Conservation (phyloP, 2,888 invertebrate species). For the Acanthosepion pharaonis region DNA sequence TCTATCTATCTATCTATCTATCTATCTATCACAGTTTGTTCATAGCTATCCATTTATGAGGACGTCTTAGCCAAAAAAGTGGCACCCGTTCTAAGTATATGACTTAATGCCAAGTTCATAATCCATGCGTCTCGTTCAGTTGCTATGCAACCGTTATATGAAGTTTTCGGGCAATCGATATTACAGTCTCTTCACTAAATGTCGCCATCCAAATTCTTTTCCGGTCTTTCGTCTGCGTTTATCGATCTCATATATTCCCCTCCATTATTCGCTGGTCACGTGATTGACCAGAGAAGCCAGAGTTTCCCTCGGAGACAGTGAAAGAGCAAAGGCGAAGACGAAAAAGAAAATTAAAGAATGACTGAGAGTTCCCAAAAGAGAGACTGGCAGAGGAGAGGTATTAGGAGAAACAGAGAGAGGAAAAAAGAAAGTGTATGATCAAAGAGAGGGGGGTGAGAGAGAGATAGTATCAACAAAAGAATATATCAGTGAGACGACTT, state of each 20-base stretch:
- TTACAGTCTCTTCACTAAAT: no score
- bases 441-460: not conserved
- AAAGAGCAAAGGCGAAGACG: constrained; percentile 11
- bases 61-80: not conserved
- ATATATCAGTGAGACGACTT: not conserved
- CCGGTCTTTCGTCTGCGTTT: no score
- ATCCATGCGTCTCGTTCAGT: no score
- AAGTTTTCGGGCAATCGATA: no score
- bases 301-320: not conserved
- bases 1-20: constrained; percentile 5
- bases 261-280: no score
- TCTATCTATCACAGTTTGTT: not conserved
- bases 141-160: no score
- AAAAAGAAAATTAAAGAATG: not conserved
- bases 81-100: no score
- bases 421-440: not conserved
- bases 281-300: not conserved
- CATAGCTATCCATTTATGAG: no score
- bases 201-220: no score
- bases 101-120: no score
- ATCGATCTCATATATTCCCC: no score
- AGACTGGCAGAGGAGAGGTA: not conserved
- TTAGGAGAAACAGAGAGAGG: not conserved
- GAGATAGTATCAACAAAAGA: not conserved
- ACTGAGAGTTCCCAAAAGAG: constrained; percentile 36